Base-by-base conservation (phyloP, 92 coral and sea anemone species). In the Nematostella vectensis region DNA sequence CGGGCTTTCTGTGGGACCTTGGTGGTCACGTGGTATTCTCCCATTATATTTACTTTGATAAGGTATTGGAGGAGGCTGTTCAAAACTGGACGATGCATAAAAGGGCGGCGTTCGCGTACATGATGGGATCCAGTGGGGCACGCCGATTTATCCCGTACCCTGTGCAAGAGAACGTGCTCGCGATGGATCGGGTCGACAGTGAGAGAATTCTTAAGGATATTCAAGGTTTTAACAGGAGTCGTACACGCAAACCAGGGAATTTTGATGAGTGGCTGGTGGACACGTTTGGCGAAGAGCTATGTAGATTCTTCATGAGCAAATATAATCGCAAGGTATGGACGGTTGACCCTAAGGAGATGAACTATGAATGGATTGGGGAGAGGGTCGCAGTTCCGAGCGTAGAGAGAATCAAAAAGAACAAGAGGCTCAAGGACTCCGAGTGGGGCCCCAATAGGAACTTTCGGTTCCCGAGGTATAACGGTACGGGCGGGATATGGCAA, bases 321-420 rank as follows among this genome's bases (percentile, higher is more conserved):
- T 79, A 79, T 31, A 79, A 79, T 53, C 70, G 57, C 22, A 75
- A 79, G 42, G 65, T 79, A 30, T 79, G 87, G 81, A 74, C 87
- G 0, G 75, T 79, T 11, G 72, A 79, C 49, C 68, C 81, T 3
- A 50, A 50, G 17, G 61, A 79, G 50, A 79, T 79, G 87, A 79
- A 74, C 45, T 56, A 65, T 19, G 68, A 30, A 11, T 79, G 87
- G 87, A 72, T 79, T 8, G 77, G 73, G 13, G 87, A 79, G 21
- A 48, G 81, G 25, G 87, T 79, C 3, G 82, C 87, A 23, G 69
- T 79, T 27, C 87, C 87, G 8, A 65, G 75, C 39, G 55, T 74
- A 13, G 67, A 27, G 0, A 57, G 50, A 38, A 74, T 74, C 42
- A 79, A 73, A 51, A 64, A 50, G n/a, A 47, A 29, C 4, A 65